phyloP scores from a whole-genome alignment of 1,140 invertebrate genomes.

The Drusus annulatus region DNA sequence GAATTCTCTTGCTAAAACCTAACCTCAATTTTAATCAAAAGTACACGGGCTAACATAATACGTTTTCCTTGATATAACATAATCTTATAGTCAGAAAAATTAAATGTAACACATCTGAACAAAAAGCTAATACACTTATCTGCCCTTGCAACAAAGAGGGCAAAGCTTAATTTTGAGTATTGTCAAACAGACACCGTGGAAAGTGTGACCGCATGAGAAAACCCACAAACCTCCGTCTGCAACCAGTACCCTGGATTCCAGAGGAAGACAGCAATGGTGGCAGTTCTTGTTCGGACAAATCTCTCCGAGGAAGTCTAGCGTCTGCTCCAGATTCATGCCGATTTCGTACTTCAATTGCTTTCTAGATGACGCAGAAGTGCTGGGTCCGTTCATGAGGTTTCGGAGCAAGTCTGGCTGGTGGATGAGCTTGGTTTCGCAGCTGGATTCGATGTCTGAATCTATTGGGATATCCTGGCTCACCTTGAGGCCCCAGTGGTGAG shows the following conservation, averaged over 20 bases:
- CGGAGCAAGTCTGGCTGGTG: conserved; percentile 47
- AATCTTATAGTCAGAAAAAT: too few relatives aligned
- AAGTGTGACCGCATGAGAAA: conserved; percentile 69
- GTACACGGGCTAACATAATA: background rate
- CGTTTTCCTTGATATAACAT: background rate
- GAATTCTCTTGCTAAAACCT: background rate
- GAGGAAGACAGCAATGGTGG: conserved; percentile 66
- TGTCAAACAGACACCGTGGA: conserved; percentile 68
- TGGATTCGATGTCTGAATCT: conserved; percentile 31
- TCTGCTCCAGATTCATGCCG: conserved; percentile 54
- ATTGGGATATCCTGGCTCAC: conserved; percentile 40
- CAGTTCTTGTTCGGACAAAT: conserved; percentile 62
- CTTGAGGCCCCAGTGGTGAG: conserved; percentile 65
- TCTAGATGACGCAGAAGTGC: conserved; percentile 1
- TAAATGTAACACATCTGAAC: background rate
- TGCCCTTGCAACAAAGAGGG: conserved; percentile 62
- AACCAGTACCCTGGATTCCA: conserved; percentile 67
- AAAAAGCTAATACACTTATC: conserved; percentile 22
- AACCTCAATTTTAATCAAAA: background rate
- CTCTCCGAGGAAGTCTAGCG: conserved; percentile 44
- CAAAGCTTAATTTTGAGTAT: conserved; percentile 69
- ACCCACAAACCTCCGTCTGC: conserved; percentile 70
- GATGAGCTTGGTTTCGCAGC: background rate
- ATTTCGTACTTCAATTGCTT: conserved; percentile 47
- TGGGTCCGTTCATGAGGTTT: conserved; percentile 32